Evolutionary conservation across 2,888 invertebrate species (phyloP).

Genomic region (Platerodrilus igneus): DNA sequence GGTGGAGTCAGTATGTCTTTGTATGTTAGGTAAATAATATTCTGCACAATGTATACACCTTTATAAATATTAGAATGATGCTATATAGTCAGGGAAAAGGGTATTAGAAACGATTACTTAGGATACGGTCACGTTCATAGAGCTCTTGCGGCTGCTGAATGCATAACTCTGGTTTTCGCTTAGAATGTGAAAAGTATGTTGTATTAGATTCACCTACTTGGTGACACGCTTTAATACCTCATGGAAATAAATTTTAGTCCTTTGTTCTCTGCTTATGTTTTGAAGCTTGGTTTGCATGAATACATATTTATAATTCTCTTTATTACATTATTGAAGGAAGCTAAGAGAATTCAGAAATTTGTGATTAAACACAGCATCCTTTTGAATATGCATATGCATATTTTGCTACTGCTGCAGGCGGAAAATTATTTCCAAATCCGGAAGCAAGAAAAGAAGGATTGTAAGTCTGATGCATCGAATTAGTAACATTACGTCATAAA

Average conservation of each 20-base stretch:
- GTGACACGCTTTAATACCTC: conserved; percentile 41
- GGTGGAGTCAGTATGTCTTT: conserved; percentile 47
- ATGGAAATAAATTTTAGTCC: conserved; percentile 43
- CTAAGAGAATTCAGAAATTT: too few species aligned
- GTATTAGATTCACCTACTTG: conserved; percentile 45
- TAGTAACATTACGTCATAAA: too few species aligned
- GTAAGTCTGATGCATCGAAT: too few species aligned
- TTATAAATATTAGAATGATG: conserved; percentile 43
- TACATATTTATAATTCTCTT: too few species aligned
- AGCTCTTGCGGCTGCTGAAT: conserved; percentile 39
- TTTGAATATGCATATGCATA: too few species aligned
- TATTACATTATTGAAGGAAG: too few species aligned
- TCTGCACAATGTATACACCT: conserved; percentile 68
- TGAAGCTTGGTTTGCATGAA: conserved; percentile 28
- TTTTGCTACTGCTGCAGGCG: too few species aligned
- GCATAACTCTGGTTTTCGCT: conserved; percentile 47
- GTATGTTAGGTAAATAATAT: conserved; percentile 68
- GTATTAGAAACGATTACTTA: conserved; percentile 35
- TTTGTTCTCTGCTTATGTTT: conserved; percentile 35
- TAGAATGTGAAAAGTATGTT: conserved; percentile 43
- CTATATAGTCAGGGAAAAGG: conserved; percentile 45
- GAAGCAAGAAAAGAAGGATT: too few species aligned
- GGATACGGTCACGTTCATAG: conserved; percentile 35
- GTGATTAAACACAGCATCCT: too few species aligned
- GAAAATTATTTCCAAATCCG: too few species aligned